Conservation (phyloP, 2,113 vertebrate genomes). For the Sinocyclocheilus maitianheensis region DNA sequence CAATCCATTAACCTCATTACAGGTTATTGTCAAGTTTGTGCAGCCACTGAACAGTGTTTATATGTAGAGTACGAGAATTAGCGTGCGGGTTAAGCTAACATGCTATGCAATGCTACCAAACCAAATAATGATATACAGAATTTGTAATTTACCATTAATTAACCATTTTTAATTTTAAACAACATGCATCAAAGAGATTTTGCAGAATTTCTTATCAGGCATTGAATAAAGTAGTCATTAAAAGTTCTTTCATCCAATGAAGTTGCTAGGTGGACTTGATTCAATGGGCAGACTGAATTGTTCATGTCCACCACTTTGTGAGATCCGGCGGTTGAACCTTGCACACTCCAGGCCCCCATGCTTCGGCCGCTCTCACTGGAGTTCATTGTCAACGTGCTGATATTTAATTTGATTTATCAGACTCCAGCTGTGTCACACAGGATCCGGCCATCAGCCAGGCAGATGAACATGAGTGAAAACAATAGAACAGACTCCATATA, state of each 20-base stretch:
- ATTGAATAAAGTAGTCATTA: background rate
- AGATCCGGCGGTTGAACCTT: background rate
- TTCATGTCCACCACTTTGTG: background rate
- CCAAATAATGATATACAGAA: background rate
- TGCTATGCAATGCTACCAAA: background rate
- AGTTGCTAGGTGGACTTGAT: background rate
- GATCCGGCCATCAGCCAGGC: background rate
- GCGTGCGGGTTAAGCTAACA: background rate
- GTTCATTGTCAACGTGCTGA: slow-evolving; percentile 39
- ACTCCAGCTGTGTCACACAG: slow-evolving; percentile 33
- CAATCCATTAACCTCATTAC: background rate
- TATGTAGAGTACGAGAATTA: no score
- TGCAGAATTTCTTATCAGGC: background rate
- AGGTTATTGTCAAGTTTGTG: background rate
- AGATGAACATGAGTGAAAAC: slow-evolving; percentile 48
- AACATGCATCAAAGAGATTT: background rate
- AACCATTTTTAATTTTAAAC: background rate
- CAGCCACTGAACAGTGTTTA: background rate
- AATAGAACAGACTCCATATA: slow-evolving; percentile 33
- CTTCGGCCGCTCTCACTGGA: background rate
- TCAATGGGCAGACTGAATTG: slow-evolving; percentile 1
- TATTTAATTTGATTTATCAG: slow-evolving; percentile 50
- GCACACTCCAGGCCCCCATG: slow-evolving; percentile 2
- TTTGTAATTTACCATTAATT: background rate
- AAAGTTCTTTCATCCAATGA: background rate